These are phyloP conservation scores for Sebastes taczanowskii DNA, from an alignment of 2,797 vertebrate genomes.

Conservation along the genomic window DNA sequence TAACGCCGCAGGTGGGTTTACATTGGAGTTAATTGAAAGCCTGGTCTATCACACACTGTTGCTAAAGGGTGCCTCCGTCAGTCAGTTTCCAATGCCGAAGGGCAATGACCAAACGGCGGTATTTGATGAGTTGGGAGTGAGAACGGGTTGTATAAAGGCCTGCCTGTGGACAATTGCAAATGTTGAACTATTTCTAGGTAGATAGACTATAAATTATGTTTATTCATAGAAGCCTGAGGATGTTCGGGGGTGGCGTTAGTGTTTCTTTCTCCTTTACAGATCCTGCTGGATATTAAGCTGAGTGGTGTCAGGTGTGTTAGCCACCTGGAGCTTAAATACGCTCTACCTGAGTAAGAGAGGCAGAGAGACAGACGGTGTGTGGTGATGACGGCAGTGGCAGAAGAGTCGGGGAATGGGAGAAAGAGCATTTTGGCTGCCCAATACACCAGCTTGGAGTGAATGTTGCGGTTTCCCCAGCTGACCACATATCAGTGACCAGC, in stretches of 20 bases:
- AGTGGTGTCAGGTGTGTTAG: conserved; percentile 28
- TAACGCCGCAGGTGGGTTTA: too few species aligned
- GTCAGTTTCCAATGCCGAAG: too few species aligned
- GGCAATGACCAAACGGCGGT: fast-evolving
- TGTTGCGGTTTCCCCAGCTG: not conserved
- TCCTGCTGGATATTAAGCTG: conserved; percentile 11
- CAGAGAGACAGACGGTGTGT: not conserved
- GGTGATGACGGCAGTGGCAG: not conserved
- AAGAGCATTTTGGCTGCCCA: not conserved
- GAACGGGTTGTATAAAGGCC: too few species aligned
- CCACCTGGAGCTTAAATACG: not conserved
- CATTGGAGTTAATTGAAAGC: too few species aligned
- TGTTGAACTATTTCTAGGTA: not conserved
- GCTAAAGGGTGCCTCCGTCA: too few species aligned
- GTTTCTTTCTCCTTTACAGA: not conserved
- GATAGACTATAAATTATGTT: not conserved
- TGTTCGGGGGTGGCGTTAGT: not conserved
- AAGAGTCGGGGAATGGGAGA: not conserved
- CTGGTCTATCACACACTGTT: fast-evolving
- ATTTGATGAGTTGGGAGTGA: fast-evolving
- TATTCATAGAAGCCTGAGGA: not conserved
- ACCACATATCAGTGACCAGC: not conserved
- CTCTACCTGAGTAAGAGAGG: not conserved
- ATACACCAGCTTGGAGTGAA: not conserved
- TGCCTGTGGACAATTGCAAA: not conserved